Evolutionary conservation across 2,888 invertebrate species (phyloP).

Genomic region (Drosophila borborema): DNA sequence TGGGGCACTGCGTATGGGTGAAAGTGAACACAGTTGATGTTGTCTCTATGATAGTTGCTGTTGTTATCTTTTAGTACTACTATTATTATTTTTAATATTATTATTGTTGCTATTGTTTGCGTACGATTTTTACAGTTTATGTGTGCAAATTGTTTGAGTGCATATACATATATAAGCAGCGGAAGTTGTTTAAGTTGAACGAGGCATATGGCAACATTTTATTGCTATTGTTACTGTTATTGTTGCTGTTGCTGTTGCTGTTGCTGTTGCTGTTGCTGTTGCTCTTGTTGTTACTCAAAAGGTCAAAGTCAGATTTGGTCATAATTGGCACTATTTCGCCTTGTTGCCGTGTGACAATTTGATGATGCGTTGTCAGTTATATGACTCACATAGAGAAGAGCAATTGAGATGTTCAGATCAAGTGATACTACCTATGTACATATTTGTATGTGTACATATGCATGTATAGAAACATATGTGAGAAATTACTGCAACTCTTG

Average conservation of each 20-base stretch:
- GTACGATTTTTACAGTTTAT: conserved; percentile 35
- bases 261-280: too few relatives aligned
- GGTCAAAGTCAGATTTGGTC: conserved; percentile 72
- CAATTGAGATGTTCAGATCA: not conserved
- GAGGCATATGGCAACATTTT: conserved; percentile 2
- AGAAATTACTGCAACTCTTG: conserved; percentile 17
- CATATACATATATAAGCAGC: conserved; percentile 42
- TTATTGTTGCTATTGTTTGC: conserved; percentile 14
- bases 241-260: conserved; percentile 22
- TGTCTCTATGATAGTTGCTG: conserved; percentile 5
- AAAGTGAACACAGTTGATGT: conserved; percentile 61
- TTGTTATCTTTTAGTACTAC: not conserved
- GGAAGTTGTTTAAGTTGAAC: conserved; percentile 68
- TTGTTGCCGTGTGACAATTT: conserved; percentile 17
- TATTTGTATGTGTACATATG: not conserved
- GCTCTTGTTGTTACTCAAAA: conserved; percentile 43
- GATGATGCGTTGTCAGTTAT: conserved; percentile 32
- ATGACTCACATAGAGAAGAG: conserved; percentile 35
- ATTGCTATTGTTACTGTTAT: conserved; percentile 6
- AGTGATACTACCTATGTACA: too few relatives aligned
- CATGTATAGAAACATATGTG: not conserved
- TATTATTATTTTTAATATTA: conserved; percentile 13
- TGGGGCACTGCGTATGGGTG: conserved; percentile 53
- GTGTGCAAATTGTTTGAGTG: conserved; percentile 44
- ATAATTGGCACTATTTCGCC: conserved; percentile 11